Conservation (phyloP, 2,113 vertebrate genomes). For the Eulemur rufifrons region DNA sequence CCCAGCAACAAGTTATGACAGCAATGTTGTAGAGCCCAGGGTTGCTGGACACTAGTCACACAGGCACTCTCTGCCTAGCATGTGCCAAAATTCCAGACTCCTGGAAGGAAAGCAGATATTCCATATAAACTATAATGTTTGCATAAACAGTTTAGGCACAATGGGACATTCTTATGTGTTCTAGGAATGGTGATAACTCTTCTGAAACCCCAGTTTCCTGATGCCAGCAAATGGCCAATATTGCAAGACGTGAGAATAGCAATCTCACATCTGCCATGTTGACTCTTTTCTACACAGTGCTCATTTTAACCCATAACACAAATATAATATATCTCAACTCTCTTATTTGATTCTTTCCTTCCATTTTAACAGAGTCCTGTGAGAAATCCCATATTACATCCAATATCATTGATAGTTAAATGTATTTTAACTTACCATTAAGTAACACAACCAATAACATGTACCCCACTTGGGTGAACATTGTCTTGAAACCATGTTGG, state of each 20-base stretch:
- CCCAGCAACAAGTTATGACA: background rate
- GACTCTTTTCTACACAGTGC: background rate
- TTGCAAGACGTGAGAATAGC: background rate
- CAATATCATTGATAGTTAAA: background rate
- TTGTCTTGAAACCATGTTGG: background rate
- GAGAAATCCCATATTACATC: background rate
- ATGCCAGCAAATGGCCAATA: background rate
- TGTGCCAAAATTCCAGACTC: background rate
- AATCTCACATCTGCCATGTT: background rate
- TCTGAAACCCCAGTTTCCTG: background rate
- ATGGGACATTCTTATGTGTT: background rate
- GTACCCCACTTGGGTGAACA: background rate
- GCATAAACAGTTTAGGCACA: background rate
- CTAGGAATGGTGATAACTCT: background rate
- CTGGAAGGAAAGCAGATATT: background rate
- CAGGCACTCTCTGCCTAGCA: background rate
- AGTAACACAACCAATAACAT: background rate
- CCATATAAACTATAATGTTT: background rate
- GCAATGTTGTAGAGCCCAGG: background rate
- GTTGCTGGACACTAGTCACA: background rate
- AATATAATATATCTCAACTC: background rate
- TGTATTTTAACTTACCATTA: background rate
- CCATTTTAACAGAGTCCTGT: background rate
- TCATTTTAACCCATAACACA: background rate
- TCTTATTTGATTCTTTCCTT: background rate